Conservation (phyloP, 2,888 invertebrate genomes). For the Drosophila nigricruria region DNA sequence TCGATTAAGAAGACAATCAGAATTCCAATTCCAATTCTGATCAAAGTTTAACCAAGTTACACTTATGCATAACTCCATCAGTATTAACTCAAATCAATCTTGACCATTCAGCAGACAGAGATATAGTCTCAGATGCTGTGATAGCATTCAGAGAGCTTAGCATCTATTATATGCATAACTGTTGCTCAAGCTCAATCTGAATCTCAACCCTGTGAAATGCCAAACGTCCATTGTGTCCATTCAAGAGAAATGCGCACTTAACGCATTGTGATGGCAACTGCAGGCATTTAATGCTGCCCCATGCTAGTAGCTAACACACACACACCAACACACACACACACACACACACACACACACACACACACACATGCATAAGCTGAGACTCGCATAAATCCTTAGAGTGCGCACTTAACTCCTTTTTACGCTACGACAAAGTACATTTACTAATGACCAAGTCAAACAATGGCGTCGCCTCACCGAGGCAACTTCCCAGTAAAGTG, state of each 20-base stretch:
- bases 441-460: constrained; percentile 81
- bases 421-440: constrained; percentile 79
- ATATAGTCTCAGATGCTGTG: constrained; percentile 1
- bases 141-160: neutral
- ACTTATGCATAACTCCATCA: neutral
- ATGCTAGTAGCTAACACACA: constrained; percentile 34
- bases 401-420: constrained; percentile 81
- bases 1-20: too few species aligned
- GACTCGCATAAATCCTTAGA: constrained; percentile 75
- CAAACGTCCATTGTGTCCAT: constrained; percentile 56
- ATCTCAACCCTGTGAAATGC: constrained; percentile 47
- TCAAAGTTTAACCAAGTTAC: neutral
- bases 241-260: constrained; percentile 71
- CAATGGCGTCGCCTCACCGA: constrained; percentile 56
- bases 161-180: constrained; percentile 13
- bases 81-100: neutral
- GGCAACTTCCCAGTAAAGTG: constrained; percentile 54
- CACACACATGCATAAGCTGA: constrained; percentile 7
- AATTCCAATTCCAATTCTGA: neutral
- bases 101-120: neutral
- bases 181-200: constrained; percentile 4
- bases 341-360: constrained; percentile 5
- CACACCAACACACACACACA: constrained; percentile 10
- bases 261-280: constrained; percentile 62
- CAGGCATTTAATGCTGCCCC: constrained; percentile 36